phyloP scores from a whole-genome alignment of 2,888 invertebrate genomes.

The Drosophila merina region DNA sequence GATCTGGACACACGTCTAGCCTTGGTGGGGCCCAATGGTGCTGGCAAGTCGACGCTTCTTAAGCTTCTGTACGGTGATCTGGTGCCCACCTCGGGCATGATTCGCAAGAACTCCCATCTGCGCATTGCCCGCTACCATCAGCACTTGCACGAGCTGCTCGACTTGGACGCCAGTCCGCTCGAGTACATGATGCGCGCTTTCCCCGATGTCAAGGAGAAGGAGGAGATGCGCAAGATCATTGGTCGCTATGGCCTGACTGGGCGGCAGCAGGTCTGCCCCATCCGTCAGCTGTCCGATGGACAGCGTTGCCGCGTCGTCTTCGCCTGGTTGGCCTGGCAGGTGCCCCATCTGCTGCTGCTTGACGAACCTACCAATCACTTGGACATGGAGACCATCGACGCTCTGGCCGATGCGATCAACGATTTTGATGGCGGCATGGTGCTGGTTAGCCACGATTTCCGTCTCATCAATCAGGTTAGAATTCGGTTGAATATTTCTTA shows the following conservation, averaged over 20 bases:
- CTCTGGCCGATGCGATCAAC: slow-evolving; percentile 98
- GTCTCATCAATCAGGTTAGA: slow-evolving; percentile 97
- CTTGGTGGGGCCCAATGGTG: slow-evolving; percentile 98
- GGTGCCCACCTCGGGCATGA: slow-evolving; percentile 97
- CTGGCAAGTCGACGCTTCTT: slow-evolving; percentile 98
- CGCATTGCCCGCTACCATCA: slow-evolving; percentile 99
- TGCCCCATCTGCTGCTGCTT: slow-evolving; percentile 95
- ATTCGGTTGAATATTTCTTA: background rate
- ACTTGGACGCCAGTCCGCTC: slow-evolving; percentile 96
- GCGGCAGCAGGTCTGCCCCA: slow-evolving; percentile 91
- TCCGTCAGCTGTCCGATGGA: slow-evolving; percentile 93
- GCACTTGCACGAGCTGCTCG: slow-evolving; percentile 97
- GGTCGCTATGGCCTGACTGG: slow-evolving; percentile 99
- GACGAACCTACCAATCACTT: slow-evolving; percentile 96
- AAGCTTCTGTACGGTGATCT: slow-evolving; percentile 98
- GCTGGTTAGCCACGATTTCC: slow-evolving; percentile 99
- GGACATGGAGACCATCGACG: slow-evolving; percentile 99
- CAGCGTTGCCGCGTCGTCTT: slow-evolving; percentile 99
- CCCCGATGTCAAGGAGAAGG: slow-evolving; percentile 98
- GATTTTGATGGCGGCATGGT: slow-evolving; percentile 99
- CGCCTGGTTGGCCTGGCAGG: slow-evolving; percentile 99
- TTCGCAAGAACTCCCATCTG: slow-evolving; percentile 98
- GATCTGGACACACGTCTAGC: slow-evolving; percentile 98
- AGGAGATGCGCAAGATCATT: slow-evolving; percentile 99
- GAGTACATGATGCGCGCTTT: slow-evolving; percentile 99